Evolutionary conservation across 37 sponge, comb jelly and placozoan genomes (phyloP).

Genomic region (Halisarca cf. caerulea): DNA sequence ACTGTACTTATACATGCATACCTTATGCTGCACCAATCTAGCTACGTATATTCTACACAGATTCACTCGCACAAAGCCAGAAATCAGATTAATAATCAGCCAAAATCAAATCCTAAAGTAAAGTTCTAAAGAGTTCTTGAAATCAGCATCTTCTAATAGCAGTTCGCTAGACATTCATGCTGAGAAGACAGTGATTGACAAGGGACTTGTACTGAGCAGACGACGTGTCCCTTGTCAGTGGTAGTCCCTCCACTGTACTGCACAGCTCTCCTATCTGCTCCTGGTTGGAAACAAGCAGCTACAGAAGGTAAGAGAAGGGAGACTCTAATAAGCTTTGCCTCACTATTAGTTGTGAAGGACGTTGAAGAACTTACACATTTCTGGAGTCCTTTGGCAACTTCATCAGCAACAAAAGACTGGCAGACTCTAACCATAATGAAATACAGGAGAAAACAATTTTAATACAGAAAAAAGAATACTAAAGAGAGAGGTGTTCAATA

Average conservation of each 20-base stretch:
- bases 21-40: too few relatives aligned
- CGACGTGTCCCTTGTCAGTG: not conserved
- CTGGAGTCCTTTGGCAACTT: constrained; percentile 9
- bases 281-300: too few relatives aligned
- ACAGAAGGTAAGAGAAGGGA: too few relatives aligned
- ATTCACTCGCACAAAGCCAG: too few relatives aligned
- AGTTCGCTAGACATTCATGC: not conserved
- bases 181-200: not conserved
- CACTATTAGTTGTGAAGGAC: too few relatives aligned
- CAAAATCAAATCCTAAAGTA: too few relatives aligned
- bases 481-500: not conserved
- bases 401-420: not conserved
- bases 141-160: not conserved
- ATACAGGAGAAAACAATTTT: not conserved
- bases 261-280: not conserved
- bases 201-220: constrained; percentile 4
- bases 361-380: constrained; percentile 12
- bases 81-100: too few relatives aligned
- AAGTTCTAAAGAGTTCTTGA: not conserved
- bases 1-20: too few relatives aligned
- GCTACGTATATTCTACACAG: too few relatives aligned
- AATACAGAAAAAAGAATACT: not conserved
- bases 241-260: not conserved
- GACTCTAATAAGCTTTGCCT: too few relatives aligned
- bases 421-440: not conserved